Percentiles rank a stretch among this genome's conserved stretches.
These are phyloP conservation scores for Thereuonema tuberculata DNA, from an alignment of 1,140 invertebrate species.

Conservation along the genomic window DNA sequence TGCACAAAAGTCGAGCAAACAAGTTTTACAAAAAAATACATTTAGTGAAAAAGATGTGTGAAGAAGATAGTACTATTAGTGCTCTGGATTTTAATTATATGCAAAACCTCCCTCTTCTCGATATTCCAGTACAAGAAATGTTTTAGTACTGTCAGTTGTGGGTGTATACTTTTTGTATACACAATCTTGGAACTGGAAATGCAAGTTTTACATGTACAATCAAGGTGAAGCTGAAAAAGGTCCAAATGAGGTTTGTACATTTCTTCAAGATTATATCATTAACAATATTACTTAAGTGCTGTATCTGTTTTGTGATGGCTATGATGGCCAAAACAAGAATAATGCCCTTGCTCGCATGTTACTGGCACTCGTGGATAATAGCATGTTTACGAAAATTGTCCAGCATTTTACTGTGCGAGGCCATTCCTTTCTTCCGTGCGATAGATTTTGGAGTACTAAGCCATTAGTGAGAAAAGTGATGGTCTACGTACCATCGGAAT, in stretches of 20 bases:
- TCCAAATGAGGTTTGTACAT: not conserved
- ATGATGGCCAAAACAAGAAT: not conserved
- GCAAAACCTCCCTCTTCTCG: not conserved
- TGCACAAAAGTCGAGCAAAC: too few species aligned
- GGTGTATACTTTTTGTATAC: not conserved
- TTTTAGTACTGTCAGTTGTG: too few species aligned
- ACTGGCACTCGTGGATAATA: not conserved
- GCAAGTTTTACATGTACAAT: not conserved
- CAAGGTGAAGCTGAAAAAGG: not conserved
- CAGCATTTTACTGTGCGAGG: too few species aligned
- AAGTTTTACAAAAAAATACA: too few species aligned
- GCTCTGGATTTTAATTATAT: not conserved
- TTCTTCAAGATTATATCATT: not conserved
- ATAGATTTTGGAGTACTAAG: too few species aligned
- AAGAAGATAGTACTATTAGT: too few species aligned
- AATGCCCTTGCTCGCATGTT: not conserved
- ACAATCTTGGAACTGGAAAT: not conserved
- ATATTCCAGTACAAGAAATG: too few species aligned
- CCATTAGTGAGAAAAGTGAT: too few species aligned
- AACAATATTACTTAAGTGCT: not conserved
- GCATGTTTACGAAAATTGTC: not conserved
- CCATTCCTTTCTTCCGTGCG: too few species aligned
- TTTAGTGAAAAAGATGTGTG: not conserved
- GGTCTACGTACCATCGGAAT: too few species aligned
- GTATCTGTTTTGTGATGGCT: not conserved